Conservation (phyloP, 1,140 invertebrate genomes). For the Bombyx mandarina region DNA sequence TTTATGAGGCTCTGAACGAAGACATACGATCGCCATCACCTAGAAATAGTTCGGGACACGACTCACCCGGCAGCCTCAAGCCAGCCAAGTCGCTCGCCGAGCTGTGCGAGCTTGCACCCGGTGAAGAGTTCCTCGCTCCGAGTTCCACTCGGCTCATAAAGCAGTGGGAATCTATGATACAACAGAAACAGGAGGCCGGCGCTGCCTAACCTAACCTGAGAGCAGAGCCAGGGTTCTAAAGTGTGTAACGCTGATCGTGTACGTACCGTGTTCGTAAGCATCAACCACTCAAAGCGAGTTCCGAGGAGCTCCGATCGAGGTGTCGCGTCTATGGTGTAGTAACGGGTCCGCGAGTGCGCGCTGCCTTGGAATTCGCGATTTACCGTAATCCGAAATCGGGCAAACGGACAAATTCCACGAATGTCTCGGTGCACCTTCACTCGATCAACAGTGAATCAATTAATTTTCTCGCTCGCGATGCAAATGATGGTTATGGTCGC, state of each 20-base stretch:
- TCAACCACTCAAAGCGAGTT: background rate
- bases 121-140: slow-evolving; percentile 69
- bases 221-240: slow-evolving; percentile 17
- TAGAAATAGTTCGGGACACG: slow-evolving; percentile 54
- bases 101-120: slow-evolving; percentile 71
- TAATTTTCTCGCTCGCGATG: slow-evolving; percentile 61
- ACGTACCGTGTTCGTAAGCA: background rate
- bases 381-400: slow-evolving; percentile 1
- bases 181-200: slow-evolving; percentile 71
- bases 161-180: slow-evolving; percentile 75
- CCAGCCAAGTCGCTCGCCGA: slow-evolving; percentile 74
- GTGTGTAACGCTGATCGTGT: slow-evolving; percentile 15
- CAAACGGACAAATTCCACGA: background rate
- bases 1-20: slow-evolving; percentile 65
- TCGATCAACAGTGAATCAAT: slow-evolving; percentile 40
- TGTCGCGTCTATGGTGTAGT: background rate
- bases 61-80: slow-evolving; percentile 65
- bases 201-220: slow-evolving; percentile 44
- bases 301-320: background rate
- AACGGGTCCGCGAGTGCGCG: slow-evolving; percentile 2
- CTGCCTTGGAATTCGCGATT: slow-evolving; percentile 1
- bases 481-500: slow-evolving; percentile 57
- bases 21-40: slow-evolving; percentile 63
- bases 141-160: slow-evolving; percentile 74
- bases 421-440: slow-evolving; percentile 4